These are phyloP conservation scores for Rhagoletis pomonella DNA, from an alignment of 1,140 invertebrate species.

Conservation along the genomic window DNA sequence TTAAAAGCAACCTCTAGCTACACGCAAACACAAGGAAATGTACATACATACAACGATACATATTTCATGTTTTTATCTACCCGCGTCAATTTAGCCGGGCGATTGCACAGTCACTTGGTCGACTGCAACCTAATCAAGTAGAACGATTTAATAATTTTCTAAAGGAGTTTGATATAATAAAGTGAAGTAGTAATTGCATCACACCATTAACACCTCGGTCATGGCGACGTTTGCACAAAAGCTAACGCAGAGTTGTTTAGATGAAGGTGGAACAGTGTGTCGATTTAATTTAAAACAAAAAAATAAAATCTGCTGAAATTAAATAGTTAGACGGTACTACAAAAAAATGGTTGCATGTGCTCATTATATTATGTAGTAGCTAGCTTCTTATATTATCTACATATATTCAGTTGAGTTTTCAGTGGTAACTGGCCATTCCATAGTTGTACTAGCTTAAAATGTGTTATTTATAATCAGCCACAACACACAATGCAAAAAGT, in stretches of 20 bases:
- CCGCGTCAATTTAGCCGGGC: background rate
- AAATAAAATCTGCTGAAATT: no score
- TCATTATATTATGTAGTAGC: no score
- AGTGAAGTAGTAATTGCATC: background rate
- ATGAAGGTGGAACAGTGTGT: background rate
- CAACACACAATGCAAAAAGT: no score
- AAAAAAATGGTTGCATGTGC: no score
- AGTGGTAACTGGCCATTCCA: no score
- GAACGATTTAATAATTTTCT: slow-evolving; percentile 25
- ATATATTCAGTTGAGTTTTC: no score
- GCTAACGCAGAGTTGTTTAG: no score
- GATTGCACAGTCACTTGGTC: slow-evolving; percentile 9
- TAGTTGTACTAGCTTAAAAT: no score
- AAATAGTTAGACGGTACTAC: no score
- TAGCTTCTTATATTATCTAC: no score
- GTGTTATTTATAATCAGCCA: no score
- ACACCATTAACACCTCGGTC: background rate
- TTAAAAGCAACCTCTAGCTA: background rate
- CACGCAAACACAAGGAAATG: background rate
- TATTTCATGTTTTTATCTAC: background rate
- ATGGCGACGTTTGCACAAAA: background rate
- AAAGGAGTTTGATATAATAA: background rate
- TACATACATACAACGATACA: background rate
- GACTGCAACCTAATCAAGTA: background rate
- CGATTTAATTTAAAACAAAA: background rate